These are phyloP conservation scores for Hylia prasina DNA, from an alignment of 2,113 vertebrate species.

Conservation along the genomic window DNA sequence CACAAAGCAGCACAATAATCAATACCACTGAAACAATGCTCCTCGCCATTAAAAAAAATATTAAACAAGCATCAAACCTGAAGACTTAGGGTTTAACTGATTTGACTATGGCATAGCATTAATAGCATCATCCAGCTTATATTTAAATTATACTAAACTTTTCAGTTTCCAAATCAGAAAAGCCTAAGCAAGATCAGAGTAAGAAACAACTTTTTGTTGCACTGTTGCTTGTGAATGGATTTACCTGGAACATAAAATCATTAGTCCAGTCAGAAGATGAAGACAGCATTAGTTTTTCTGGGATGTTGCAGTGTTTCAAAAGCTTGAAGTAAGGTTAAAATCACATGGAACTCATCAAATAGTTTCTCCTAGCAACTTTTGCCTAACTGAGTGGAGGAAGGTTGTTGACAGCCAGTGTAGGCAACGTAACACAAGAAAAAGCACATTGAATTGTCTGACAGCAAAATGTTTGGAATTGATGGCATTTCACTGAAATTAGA, in stretches of 20 bases:
- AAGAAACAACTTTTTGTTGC: neutral
- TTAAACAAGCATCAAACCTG: neutral
- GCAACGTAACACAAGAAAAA: neutral
- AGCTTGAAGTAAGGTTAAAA: neutral
- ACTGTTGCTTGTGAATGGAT: neutral
- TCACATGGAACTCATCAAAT: neutral
- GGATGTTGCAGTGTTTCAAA: neutral
- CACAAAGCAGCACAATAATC: neutral
- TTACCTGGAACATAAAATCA: neutral
- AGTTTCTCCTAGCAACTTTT: neutral
- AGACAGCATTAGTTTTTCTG: neutral
- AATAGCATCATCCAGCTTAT: neutral
- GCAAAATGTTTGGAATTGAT: neutral
- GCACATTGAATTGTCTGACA: neutral
- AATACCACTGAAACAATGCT: neutral
- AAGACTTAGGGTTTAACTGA: neutral
- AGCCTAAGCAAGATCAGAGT: neutral
- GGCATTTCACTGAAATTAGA: neutral
- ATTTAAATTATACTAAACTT: neutral
- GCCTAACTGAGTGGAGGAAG: neutral
- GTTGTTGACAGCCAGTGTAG: neutral
- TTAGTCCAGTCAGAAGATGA: neutral
- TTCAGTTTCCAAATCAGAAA: neutral
- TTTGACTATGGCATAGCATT: neutral
- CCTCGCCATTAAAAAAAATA: neutral